Base-by-base conservation (phyloP, 2,888 invertebrate genomes). In the Subacronicta megacephala region DNA sequence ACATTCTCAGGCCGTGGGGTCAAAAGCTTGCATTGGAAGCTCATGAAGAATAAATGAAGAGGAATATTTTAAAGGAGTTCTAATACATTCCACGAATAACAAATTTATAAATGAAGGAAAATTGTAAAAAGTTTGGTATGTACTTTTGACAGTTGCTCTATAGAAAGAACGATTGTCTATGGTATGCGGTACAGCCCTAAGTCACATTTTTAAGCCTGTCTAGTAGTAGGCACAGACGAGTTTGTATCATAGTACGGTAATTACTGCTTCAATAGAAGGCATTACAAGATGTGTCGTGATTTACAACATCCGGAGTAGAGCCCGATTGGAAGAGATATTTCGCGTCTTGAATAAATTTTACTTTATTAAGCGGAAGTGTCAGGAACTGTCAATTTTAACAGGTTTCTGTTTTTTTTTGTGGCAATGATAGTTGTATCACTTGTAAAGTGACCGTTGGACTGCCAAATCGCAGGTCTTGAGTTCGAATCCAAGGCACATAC, bases 301-400 rank as follows among this genome's bases (percentile, higher is more conserved):
- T 66, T 66, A 66, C 68, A 60, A 67, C 66, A 26, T 66, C 66
- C 66, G 73, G 68, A 49, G 35, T 41, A 35, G 38, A 52, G 52
- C 35, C 15, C 68, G 62, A 72, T 72, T 66, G 66, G 67, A 72
- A 72, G 61, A 66, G 73, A 66, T 72, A 67, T 62, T 72, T 60
- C 49, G 68, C 47, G 23, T 44, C 68, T 67, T 60, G 45, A 37
- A 52, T 67, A 52, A 67, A 72, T 72, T 42, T 62, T 67, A 45
- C 10, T 67, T 67, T 67, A 66, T 66, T 59, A 50, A 41, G 37
- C 46, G 49, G 51, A 67, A 44, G 42, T 45, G 51, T 47, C 29
- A 42, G 47, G 53, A 59, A 35, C 53, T n/a, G 31, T n/a, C 31
- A 2, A 31, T 31, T n/a, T 31, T n/a, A 31, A 31, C n/a, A 5